Base-by-base conservation (phyloP, 1,140 invertebrate genomes). In the Drosophila triauraria region DNA sequence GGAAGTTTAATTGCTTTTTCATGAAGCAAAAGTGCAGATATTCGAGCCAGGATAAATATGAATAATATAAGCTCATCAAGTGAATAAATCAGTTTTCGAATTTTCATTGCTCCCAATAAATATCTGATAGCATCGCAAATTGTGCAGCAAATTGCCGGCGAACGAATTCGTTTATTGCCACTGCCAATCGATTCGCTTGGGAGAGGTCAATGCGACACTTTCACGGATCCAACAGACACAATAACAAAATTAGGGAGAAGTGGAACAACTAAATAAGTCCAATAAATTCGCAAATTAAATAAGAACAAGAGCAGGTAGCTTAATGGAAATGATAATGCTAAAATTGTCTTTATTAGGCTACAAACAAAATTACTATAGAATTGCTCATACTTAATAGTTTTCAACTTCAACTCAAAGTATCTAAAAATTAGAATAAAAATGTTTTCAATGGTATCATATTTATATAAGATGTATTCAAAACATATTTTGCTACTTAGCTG, bases 81-180 rank as follows among this genome's bases (percentile, higher is more conserved):
- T 23, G 23, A 13, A 48, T n/a, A 59, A 71, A 59, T 72, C 46
- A 59, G 30, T 72, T 60, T 72, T 60, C n/a, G n/a, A 40, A 2
- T 35, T 71, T 57, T 48, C 20, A 30, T 38, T 20, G 35, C 20
- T 30, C 15, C 17, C 10, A 3, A 50, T 72, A 40, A 72, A 72
- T 72, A n/a, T 13, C 72, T 72, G 56, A 72, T 72, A 15, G 38
- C 44, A 60, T 60, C 35, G 53, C 44, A 72, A 72, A 69, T 70
- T 46, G 67, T 46, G 40, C 67, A 30, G 62, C 48, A 70, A 70
- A 65, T 44, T 50, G 61, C 46, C 46, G 35, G 35, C 17, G 17
- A 50, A 72, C 68, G 38, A 72, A 60, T 72, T 72, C n/a, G 47
- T 72, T 72, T 72, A 60, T 72, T 51, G 30, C 23, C 44, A 43